A percentile compares a stretch with the other conserved stretches of the same genome.
Evolutionary conservation across 2,113 vertebrate species (phyloP).

Genomic region (Oryzias celebensis): DNA sequence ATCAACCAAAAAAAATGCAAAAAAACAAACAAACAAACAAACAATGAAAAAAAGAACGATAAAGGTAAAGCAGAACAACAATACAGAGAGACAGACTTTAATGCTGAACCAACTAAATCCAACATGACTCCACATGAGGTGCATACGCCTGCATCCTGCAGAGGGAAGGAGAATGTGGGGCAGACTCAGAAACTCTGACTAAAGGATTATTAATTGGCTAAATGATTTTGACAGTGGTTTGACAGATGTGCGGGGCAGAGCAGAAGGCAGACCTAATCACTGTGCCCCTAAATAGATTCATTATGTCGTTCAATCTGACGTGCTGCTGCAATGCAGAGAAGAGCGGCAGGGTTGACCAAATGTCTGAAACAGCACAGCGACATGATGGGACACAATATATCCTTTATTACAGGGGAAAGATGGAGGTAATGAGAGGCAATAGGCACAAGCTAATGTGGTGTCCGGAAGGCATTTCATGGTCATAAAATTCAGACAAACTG

Average conservation of each 20-base stretch:
- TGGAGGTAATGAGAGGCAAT: too few species aligned
- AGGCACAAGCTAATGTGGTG: too few species aligned
- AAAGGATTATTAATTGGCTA: conserved; percentile 65
- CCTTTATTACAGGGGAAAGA: conserved; percentile 32
- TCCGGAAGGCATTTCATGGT: too few species aligned
- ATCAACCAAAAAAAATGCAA: conserved; percentile 3
- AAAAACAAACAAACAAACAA: neutral
- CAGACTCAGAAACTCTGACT: conserved; percentile 34
- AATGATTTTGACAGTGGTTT: conserved; percentile 60
- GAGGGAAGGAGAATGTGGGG: too few species aligned
- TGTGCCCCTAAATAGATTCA: conserved; percentile 64
- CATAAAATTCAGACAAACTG: too few species aligned
- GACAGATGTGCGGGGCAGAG: conserved; percentile 60
- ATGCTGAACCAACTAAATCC: too few species aligned
- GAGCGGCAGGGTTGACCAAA: conserved; percentile 11
- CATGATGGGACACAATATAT: conserved; percentile 51
- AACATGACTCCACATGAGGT: too few species aligned
- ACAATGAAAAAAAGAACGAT: conserved; percentile 2
- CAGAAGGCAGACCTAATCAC: conserved; percentile 61
- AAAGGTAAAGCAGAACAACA: neutral
- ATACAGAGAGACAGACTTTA: neutral
- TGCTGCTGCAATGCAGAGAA: conserved; percentile 64
- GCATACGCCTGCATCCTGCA: too few species aligned
- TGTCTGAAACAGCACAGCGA: conserved; percentile 39
- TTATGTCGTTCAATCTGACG: conserved; percentile 52